Conservation (phyloP, 2,113 vertebrate species). For the Toxostoma redivivum region DNA sequence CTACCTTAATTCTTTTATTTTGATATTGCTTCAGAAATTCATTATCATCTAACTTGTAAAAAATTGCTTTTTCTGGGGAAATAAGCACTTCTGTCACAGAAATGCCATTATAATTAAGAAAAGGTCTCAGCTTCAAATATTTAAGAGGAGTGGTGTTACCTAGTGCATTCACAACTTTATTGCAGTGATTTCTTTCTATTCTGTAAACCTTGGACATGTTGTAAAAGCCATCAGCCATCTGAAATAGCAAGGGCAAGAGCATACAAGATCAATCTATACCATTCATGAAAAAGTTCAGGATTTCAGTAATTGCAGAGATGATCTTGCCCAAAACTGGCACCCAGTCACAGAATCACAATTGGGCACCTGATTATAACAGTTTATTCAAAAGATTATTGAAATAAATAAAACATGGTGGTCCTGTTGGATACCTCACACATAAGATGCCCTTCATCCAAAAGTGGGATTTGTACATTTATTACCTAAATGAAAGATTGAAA, state of each 20-base stretch:
- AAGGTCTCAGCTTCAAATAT: not conserved
- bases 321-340: not conserved
- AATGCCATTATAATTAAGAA: not conserved
- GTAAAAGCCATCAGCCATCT: not conserved
- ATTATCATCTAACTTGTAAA: not conserved
- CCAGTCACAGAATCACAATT: not conserved
- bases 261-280: not conserved
- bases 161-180: not conserved
- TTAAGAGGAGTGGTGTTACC: not conserved
- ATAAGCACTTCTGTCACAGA: not conserved
- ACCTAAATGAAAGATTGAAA: not conserved
- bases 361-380: not conserved
- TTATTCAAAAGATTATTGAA: not conserved
- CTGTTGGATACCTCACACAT: not conserved
- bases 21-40: not conserved
- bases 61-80: not conserved
- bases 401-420: not conserved
- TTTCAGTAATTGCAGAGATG: not conserved
- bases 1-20: not conserved
- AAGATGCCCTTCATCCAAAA: not conserved
- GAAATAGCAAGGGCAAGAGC: not conserved
- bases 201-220: not conserved
- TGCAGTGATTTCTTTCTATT: not conserved
- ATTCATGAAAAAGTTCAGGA: not conserved
- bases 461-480: not conserved